Conservation (phyloP, 1,140 invertebrate genomes). For the Megalopta genalis region DNA sequence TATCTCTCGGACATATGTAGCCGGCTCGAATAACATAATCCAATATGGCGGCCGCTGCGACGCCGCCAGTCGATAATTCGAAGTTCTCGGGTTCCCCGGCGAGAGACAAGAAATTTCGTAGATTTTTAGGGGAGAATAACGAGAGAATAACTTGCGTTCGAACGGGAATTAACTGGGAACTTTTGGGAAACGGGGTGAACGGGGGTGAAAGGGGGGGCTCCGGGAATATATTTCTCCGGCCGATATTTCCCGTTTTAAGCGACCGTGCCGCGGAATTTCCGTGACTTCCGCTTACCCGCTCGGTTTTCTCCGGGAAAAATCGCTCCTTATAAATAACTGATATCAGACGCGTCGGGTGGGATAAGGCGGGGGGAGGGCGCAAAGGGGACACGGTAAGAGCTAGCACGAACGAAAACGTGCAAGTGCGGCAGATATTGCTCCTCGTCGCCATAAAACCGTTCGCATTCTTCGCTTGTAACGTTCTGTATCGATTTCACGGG, state of each 20-base stretch:
- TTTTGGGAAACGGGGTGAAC: too few relatives aligned
- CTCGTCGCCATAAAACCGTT: not conserved
- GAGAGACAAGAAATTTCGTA: too few relatives aligned
- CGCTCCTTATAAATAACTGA: slow-evolving; percentile 6
- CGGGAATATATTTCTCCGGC: not conserved
- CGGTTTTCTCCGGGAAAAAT: not conserved
- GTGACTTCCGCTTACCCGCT: not conserved
- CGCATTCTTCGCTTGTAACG: slow-evolving; percentile 3
- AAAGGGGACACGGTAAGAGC: not conserved
- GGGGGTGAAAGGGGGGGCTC: not conserved
- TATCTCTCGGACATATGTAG: too few relatives aligned
- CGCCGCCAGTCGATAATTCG: too few relatives aligned
- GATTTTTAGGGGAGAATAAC: too few relatives aligned
- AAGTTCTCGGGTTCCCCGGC: too few relatives aligned
- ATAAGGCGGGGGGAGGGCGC: not conserved
- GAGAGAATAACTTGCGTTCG: too few relatives aligned
- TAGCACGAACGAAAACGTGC: not conserved
- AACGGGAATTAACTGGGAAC: not conserved
- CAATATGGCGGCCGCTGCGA: too few relatives aligned
- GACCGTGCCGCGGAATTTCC: not conserved
- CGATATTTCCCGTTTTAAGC: slow-evolving; percentile 1
- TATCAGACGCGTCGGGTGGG: not conserved
- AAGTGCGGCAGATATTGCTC: slow-evolving; percentile 1
- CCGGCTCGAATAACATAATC: too few relatives aligned
- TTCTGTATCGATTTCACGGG: not conserved